These are phyloP conservation scores for Hermodice carunculata DNA, from an alignment of 2,888 invertebrate genomes.

Conservation along the genomic window DNA sequence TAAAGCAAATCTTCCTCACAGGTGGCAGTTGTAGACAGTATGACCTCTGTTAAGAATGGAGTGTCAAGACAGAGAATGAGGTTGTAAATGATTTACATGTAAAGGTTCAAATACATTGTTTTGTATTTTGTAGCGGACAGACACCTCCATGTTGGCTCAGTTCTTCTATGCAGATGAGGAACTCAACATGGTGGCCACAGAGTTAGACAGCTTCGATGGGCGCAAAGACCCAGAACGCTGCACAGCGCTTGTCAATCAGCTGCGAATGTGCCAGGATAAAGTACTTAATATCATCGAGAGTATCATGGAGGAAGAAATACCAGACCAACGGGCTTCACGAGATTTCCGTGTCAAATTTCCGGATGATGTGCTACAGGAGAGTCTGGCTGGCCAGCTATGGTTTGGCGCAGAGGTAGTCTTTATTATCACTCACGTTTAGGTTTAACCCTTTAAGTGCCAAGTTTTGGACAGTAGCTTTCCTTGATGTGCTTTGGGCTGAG, in stretches of 20 bases:
- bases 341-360: constrained; percentile 99
- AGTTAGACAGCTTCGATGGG: constrained; percentile 99
- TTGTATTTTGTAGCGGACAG: constrained; percentile 70
- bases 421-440: no score
- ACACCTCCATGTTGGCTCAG: constrained; percentile 92
- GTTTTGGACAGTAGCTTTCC: no score
- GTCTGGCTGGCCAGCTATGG: constrained; percentile 98
- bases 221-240: constrained; percentile 97
- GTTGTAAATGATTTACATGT: no score
- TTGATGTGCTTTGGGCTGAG: no score
- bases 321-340: constrained; percentile 87
- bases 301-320: constrained; percentile 93
- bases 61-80: no score
- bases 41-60: no score
- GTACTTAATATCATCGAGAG: constrained; percentile 89
- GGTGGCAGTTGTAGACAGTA: no score
- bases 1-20: no score
- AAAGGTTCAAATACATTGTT: no score
- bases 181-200: constrained; percentile 93
- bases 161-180: constrained; percentile 99
- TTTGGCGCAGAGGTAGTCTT: constrained; percentile 99
- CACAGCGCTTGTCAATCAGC: constrained; percentile 92
- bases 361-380: constrained; percentile 98
- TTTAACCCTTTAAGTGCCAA: no score
- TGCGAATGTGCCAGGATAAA: constrained; percentile 73